Evolutionary conservation across 2,113 vertebrate species (phyloP), one percentile per base, ranked within the genome.

Genomic region (Pandion haliaetus): DNA sequence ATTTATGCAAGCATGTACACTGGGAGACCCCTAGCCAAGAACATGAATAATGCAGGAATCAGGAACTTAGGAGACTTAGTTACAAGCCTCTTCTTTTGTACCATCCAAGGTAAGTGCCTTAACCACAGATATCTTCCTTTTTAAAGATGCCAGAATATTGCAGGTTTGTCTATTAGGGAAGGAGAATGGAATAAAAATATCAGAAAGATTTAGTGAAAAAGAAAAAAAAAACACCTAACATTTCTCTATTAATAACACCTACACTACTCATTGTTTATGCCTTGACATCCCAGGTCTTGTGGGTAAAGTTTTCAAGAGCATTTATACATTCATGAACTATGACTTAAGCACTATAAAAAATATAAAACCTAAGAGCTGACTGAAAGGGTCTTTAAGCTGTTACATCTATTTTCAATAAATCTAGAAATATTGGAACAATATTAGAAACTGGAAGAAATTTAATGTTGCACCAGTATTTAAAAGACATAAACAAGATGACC

Each of bases 151-250:
- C 44, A 52, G 40, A 55, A 77, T 61, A 57, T 28, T 72, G 34
- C 31, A 70, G 4, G 25, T 29, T 88, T 93, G 31, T 52, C 5
- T 57, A 9, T 44, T 28, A 57, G 8, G 10, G 10, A 34, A 88
- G 20, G 7, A 87, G 8, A 92, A 71, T 25, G 7, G 17, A 93
- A 70, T 16, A 67, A 71, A 91, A 86, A 65, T 16, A 65, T 32
- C 40, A 58, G 13, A 95, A 92, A 45, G 6, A 55, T 23, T 29
- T 29, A 59, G 19, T 16, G 32, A 23, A 77, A 79, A 82, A 52
- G 0, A 21, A 23, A 18, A 23, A 23, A n/a, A 20, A 42, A 26
- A 1, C 3, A 17, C 8, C 6, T 1, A 25, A 11, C 6, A 50
- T 91, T 63, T 44, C 31, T 90, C 24, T 52, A 4, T 79, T 82